Percentiles rank a stretch among this genome's conserved stretches.
Conservation (phyloP, 2,888 invertebrate genomes). For the Siphlonurus alternatus region DNA sequence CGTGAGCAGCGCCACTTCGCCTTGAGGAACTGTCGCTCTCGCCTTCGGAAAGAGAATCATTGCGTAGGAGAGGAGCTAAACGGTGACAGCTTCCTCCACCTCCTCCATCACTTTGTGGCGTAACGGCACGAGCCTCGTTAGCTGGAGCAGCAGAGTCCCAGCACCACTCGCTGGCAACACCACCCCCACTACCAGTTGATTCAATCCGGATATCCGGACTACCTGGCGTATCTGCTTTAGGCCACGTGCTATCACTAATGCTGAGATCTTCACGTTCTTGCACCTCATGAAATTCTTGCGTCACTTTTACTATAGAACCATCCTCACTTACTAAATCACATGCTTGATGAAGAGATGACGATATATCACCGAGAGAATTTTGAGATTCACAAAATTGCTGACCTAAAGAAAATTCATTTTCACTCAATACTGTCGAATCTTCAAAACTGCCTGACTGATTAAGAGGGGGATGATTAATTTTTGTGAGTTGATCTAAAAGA, state of each 20-base stretch:
- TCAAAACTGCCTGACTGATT: not conserved
- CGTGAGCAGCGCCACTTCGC: conserved; percentile 22
- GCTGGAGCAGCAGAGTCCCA: not conserved
- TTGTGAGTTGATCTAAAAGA: not conserved
- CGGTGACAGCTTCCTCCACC: not conserved
- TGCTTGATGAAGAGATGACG: no score
- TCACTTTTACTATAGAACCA: no score
- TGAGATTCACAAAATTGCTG: not conserved
- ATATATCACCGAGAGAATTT: not conserved
- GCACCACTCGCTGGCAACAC: not conserved
- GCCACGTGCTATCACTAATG: not conserved
- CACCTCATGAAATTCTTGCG: not conserved
- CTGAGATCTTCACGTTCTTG: not conserved
- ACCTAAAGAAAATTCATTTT: not conserved
- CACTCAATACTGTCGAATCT: not conserved
- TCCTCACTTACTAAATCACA: not conserved
- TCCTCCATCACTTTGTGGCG: not conserved
- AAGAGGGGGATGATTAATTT: not conserved
- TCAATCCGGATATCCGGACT: not conserved
- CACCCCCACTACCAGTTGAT: not conserved
- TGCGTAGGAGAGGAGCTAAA: conserved; percentile 1
- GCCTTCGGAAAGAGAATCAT: conserved; percentile 53
- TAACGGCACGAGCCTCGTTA: not conserved
- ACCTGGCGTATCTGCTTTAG: not conserved
- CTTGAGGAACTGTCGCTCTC: conserved; percentile 39